These are phyloP conservation scores for Peucedramus taeniatus DNA, from an alignment of 2,113 vertebrate species.

Conservation along the genomic window DNA sequence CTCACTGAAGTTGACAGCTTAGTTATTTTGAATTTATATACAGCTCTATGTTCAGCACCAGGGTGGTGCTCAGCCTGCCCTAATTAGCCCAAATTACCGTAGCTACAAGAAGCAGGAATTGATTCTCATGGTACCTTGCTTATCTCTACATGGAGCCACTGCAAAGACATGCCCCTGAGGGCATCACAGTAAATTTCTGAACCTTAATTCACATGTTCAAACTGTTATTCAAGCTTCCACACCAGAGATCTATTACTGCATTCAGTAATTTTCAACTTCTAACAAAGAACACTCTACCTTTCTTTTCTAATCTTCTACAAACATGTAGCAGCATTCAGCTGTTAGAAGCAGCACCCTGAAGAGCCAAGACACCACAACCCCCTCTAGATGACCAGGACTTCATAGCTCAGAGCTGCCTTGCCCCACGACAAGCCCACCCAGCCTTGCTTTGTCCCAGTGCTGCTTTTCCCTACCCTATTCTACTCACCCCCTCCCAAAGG, in stretches of 20 bases:
- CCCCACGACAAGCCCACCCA: background rate
- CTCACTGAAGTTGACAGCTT: conserved; percentile 10
- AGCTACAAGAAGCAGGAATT: background rate
- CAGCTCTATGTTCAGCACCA: background rate
- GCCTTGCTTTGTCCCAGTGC: background rate
- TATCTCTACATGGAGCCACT: background rate
- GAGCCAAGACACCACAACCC: background rate
- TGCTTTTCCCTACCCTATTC: background rate
- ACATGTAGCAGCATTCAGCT: background rate
- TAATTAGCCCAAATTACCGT: conserved; percentile 31
- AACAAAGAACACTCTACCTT: background rate
- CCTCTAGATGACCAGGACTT: background rate
- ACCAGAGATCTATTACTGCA: background rate
- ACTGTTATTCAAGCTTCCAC: background rate
- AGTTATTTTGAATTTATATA: conserved; percentile 24
- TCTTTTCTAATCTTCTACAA: background rate
- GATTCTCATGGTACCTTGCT: conserved; percentile 12
- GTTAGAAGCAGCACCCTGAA: background rate
- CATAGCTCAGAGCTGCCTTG: background rate
- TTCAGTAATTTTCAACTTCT: background rate
- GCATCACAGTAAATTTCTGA: background rate
- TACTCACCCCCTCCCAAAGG: background rate
- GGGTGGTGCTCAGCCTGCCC: conserved; percentile 30
- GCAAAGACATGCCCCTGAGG: background rate
- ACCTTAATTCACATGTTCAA: conserved; percentile 4